Evolutionary conservation across 2,113 vertebrate genomes (phyloP).

Genomic region (Tychaedon coryphoeus): DNA sequence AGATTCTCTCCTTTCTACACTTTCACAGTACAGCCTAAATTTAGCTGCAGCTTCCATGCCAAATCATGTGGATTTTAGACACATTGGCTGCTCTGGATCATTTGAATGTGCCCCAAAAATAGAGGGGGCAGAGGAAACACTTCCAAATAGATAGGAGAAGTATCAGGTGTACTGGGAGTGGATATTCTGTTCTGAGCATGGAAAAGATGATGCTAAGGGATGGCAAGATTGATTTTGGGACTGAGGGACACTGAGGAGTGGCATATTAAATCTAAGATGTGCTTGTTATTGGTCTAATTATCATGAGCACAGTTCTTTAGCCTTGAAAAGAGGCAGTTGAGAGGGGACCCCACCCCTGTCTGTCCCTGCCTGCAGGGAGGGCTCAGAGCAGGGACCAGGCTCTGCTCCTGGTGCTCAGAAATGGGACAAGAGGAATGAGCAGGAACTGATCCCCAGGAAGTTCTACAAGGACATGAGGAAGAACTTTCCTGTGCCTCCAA

Average conservation of each 20-base stretch:
- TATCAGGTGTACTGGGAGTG: not conserved
- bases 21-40: not conserved
- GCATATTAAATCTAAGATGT: not conserved
- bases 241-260: not conserved
- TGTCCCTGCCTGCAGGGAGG: not conserved
- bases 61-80: not conserved
- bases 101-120: not conserved
- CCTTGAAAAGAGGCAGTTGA: not conserved
- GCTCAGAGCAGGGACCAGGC: not conserved
- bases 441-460: not conserved
- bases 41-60: not conserved
- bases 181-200: not conserved
- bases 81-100: not conserved
- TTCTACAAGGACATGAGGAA: no score
- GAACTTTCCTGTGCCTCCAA: not conserved
- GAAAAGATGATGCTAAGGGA: not conserved
- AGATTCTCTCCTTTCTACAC: not conserved
- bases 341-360: not conserved
- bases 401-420: not conserved
- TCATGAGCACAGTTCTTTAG: not conserved
- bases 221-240: not conserved
- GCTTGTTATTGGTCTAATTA: not conserved
- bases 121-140: not conserved
- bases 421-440: accelerated
- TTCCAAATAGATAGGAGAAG: not conserved